A percentile compares a stretch with the other conserved stretches of the same genome.
Evolutionary conservation across 64 coral and sea anemone genomes (phyloP).

Genomic region (Actinia tenebrosa): DNA sequence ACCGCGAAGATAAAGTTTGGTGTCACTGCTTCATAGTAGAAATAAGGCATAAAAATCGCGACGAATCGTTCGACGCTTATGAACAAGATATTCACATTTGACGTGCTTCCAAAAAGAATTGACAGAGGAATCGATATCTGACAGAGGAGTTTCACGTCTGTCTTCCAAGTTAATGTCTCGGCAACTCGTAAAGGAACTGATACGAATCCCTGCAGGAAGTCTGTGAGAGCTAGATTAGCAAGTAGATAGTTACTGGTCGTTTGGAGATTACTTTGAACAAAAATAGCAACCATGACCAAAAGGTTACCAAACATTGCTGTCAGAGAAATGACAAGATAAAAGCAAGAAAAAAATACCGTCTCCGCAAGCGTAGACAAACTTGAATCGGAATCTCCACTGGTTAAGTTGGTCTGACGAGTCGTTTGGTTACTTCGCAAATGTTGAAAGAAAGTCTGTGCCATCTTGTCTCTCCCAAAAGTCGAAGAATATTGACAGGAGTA

Average conservation of each 20-base stretch:
- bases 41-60: conserved; percentile 60
- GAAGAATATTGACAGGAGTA: too few relatives aligned
- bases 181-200: conserved; percentile 63
- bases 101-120: conserved; percentile 65
- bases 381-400: background rate
- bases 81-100: conserved; percentile 68
- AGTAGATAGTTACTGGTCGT: conserved; percentile 74
- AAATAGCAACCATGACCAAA: conserved; percentile 55
- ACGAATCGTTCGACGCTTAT: conserved; percentile 60
- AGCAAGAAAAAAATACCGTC: conserved; percentile 32
- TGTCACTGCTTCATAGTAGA: conserved; percentile 43
- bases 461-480: background rate
- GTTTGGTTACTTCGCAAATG: background rate
- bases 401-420: background rate
- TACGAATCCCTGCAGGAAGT: conserved; percentile 64
- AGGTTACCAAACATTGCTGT: conserved; percentile 56
- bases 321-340: conserved; percentile 46
- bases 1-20: conserved; percentile 21
- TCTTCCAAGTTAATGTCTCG: conserved; percentile 22
- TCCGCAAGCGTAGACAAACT: conserved; percentile 10
- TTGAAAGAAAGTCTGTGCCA: background rate
- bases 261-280: conserved; percentile 41
- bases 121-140: conserved; percentile 45
- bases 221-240: conserved; percentile 60
- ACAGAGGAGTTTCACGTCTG: conserved; percentile 33